A percentile compares a stretch with the other conserved stretches of the same genome.
Evolutionary conservation across 2,797 vertebrate genomes (phyloP).

Genomic region (Synaphobranchus kaupii): DNA sequence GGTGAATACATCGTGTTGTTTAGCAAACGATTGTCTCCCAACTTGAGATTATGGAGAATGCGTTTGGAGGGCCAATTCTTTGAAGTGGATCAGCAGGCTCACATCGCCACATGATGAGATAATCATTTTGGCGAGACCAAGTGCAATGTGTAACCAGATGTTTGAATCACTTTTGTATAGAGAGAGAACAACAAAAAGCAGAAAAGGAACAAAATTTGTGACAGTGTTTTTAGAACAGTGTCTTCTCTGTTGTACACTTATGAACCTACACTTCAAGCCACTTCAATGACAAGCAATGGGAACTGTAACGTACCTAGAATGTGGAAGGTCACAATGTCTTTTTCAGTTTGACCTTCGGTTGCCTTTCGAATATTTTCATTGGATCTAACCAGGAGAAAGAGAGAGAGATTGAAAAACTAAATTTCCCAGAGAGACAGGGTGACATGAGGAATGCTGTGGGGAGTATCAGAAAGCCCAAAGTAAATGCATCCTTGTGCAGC

Average conservation of each 20-base stretch:
- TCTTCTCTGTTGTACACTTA: not conserved
- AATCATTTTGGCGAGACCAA: not conserved
- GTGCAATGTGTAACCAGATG: not conserved
- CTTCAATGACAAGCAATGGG: not conserved
- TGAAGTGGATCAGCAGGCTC: not conserved
- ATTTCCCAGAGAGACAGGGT: not conserved
- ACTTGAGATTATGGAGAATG: conserved; percentile 43
- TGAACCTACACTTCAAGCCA: not conserved
- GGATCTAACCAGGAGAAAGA: not conserved
- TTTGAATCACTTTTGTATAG: not conserved
- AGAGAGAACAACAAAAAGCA: not conserved
- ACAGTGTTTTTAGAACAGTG: no score
- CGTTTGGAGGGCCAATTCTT: not conserved
- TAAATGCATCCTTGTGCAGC: not conserved
- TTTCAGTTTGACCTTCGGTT: not conserved
- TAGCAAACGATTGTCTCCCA: conserved; percentile 20
- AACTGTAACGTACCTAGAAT: not conserved
- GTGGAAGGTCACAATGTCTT: not conserved
- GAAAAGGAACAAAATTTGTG: not conserved
- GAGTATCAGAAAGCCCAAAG: not conserved
- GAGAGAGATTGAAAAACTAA: not conserved
- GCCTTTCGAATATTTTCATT: not conserved
- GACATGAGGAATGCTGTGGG: not conserved
- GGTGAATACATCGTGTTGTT: conserved; percentile 35
- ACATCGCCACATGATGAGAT: not conserved